Conservation (phyloP, 2,113 vertebrate genomes). For the Uria aalge region DNA sequence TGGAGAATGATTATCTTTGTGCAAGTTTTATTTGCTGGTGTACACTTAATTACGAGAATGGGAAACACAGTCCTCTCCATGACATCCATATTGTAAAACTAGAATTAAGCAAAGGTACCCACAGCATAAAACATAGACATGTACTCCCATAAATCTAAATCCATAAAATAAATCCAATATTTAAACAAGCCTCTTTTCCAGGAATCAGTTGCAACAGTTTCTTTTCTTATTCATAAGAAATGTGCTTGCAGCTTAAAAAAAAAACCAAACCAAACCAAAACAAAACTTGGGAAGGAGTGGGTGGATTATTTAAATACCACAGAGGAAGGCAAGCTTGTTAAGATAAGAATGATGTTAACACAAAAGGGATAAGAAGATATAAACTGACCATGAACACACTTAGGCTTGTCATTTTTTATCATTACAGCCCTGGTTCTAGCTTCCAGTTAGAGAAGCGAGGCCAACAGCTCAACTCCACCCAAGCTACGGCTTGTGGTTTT, state of each 20-base stretch:
- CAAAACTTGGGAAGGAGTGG: background rate
- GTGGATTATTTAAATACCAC: background rate
- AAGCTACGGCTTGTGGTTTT: background rate
- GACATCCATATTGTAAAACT: background rate
- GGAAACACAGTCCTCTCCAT: background rate
- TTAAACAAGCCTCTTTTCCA: background rate
- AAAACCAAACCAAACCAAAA: background rate
- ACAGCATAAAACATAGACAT: background rate
- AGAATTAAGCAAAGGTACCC: background rate
- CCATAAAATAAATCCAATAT: background rate
- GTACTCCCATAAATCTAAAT: background rate
- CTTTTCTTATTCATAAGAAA: background rate
- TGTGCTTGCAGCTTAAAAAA: background rate
- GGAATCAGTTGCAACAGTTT: background rate
- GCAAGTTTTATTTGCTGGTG: background rate
- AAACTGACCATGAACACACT: background rate
- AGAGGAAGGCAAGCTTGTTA: background rate
- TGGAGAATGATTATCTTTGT: background rate
- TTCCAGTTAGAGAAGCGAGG: background rate
- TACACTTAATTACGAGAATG: background rate
- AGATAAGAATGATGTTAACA: conserved; percentile 7
- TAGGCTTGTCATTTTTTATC: background rate
- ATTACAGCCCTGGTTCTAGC: background rate
- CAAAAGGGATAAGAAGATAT: background rate
- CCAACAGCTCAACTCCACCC: background rate